phyloP scores from a whole-genome alignment of 2,113 vertebrate genomes.

The Neotragus pygmaeus region DNA sequence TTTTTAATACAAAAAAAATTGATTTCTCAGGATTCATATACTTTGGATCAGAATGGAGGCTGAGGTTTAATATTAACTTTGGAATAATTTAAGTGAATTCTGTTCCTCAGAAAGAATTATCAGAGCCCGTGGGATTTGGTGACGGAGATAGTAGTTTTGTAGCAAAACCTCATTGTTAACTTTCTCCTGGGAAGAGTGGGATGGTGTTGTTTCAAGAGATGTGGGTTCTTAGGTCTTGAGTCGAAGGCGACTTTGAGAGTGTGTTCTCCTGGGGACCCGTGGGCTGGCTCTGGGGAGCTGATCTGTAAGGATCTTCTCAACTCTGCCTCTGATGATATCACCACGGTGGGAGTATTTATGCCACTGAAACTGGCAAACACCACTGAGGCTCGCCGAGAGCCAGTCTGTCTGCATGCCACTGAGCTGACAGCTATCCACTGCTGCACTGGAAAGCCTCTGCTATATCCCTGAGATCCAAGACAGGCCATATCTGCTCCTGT shows the following conservation, averaged over 20 bases:
- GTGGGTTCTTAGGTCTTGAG: constrained; percentile 29
- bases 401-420: rapidly evolving
- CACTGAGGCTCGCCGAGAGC: neutral
- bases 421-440: neutral
- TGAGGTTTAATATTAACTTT: constrained; percentile 12
- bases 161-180: neutral
- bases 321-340: rapidly evolving
- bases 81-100: neutral
- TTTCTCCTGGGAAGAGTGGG: neutral
- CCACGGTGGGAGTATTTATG: neutral
- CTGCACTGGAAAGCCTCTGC: constrained; percentile 52
- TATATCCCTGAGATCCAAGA: neutral
- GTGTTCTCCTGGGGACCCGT: rapidly evolving
- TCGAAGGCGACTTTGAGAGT: neutral
- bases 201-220: constrained; percentile 23
- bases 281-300: neutral
- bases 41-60: neutral
- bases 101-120: neutral
- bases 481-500: neutral
- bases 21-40: neutral
- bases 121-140: neutral
- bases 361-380: neutral
- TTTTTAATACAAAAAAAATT: neutral
- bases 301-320: rapidly evolving
- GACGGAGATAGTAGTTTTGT: neutral